Percentiles rank a stretch among this genome's conserved stretches.
phyloP scores from a whole-genome alignment of 2,797 vertebrate species.

The Sebastes paucispinis region DNA sequence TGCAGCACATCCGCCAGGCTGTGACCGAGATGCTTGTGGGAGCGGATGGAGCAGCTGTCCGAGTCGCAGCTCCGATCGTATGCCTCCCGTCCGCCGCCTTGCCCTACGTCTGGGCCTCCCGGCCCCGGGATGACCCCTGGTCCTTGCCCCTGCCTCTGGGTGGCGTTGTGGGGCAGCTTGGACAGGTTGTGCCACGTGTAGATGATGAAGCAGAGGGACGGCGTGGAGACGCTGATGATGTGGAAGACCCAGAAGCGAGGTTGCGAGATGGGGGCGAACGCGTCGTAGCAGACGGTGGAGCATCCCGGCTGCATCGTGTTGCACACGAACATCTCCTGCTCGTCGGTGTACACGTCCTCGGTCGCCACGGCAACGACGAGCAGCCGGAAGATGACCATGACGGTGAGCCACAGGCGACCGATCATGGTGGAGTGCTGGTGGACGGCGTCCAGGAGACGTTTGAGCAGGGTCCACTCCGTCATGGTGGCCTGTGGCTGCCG shows the following conservation, averaged over 20 bases:
- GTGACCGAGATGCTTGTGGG: constrained; percentile 80
- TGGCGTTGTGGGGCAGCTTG: constrained; percentile 67
- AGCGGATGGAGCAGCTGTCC: constrained; percentile 83
- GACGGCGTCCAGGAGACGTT: constrained; percentile 94
- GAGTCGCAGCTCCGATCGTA: constrained; percentile 84
- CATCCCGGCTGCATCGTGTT: constrained; percentile 95
- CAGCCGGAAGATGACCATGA: constrained; percentile 94
- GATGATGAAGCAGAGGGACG: constrained; percentile 93
- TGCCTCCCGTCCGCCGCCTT: constrained; percentile 42
- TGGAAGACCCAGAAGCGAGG: constrained; percentile 98
- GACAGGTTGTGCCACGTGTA: constrained; percentile 96
- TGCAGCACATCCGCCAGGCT: constrained; percentile 77
- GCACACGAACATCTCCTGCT: constrained; percentile 96
- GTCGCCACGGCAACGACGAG: constrained; percentile 94
- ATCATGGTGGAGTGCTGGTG: constrained; percentile 98
- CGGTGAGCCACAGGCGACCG: constrained; percentile 95
- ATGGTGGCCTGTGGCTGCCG: constrained; percentile 64
- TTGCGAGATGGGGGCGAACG: constrained; percentile 94
- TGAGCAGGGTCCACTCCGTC: constrained; percentile 95
- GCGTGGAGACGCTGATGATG: constrained; percentile 93
- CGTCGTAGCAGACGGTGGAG: constrained; percentile 93
- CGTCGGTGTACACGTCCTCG: constrained; percentile 94
- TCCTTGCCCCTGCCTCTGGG: constrained; percentile 36
- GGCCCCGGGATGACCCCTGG: constrained; percentile 35
- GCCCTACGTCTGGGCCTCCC: constrained; percentile 31